phyloP scores from a whole-genome alignment of 2,888 invertebrate species.

The Autographa gamma region DNA sequence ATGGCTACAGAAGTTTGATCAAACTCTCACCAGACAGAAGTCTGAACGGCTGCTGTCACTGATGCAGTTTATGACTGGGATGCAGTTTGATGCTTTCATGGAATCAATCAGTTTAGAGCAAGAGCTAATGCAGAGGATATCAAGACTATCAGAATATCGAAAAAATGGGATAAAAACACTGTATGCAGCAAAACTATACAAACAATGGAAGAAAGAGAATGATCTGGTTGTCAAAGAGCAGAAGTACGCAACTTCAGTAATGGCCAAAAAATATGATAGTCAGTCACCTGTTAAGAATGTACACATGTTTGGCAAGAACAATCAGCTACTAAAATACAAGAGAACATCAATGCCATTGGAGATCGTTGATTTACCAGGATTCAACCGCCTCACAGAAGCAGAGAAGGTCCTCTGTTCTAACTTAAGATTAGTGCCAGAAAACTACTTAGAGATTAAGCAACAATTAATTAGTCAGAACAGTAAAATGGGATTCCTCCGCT shows the following conservation, averaged over 20 bases:
- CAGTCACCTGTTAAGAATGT: constrained; percentile 74
- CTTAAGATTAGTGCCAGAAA: constrained; percentile 92
- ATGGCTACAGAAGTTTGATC: constrained; percentile 92
- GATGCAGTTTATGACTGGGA: constrained; percentile 92
- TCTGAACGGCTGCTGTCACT: constrained; percentile 91
- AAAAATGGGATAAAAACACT: constrained; percentile 92
- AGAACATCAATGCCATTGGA: constrained; percentile 86
- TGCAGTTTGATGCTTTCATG: constrained; percentile 93
- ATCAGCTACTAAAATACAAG: constrained; percentile 71
- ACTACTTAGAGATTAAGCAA: constrained; percentile 94
- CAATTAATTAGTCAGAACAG: constrained; percentile 93
- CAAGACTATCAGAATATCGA: constrained; percentile 90
- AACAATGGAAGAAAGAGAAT: constrained; percentile 90
- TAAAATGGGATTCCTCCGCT: constrained; percentile 92
- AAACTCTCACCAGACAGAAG: constrained; percentile 88
- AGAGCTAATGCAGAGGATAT: constrained; percentile 90
- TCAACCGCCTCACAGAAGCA: constrained; percentile 91
- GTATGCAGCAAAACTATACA: constrained; percentile 90
- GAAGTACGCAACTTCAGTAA: constrained; percentile 72
- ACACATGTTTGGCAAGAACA: constrained; percentile 63
- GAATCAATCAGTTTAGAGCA: constrained; percentile 93
- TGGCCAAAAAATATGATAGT: constrained; percentile 78
- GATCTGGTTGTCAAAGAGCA: constrained; percentile 87
- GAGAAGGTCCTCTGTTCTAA: constrained; percentile 94
- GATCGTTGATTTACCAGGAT: constrained; percentile 93